Evolutionary conservation across 2,888 invertebrate species (phyloP).

Genomic region (Plebejus melissa): DNA sequence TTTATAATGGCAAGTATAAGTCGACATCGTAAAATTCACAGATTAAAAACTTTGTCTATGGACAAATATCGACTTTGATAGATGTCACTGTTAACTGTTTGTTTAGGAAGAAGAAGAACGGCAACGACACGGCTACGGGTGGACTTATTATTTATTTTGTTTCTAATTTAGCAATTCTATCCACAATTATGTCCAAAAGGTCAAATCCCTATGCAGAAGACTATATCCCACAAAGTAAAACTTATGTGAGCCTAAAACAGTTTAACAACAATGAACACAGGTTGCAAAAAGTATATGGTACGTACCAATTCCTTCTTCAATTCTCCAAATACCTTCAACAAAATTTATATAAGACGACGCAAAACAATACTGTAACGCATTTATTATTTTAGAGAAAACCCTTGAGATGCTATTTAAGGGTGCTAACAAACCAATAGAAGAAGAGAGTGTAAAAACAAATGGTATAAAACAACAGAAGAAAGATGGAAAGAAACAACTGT

Average conservation of each 20-base stretch:
- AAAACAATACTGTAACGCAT: background rate
- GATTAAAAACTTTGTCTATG: background rate
- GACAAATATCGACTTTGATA: background rate
- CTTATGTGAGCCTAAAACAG: constrained; percentile 63
- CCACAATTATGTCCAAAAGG: constrained; percentile 58
- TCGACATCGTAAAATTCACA: no score
- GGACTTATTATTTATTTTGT: background rate
- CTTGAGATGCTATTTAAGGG: constrained; percentile 59
- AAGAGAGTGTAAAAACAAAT: constrained; percentile 32
- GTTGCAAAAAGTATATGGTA: constrained; percentile 67
- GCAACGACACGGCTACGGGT: background rate
- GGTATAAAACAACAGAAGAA: constrained; percentile 39
- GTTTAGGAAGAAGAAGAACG: no score
- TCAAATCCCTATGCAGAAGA: constrained; percentile 66
- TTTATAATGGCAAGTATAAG: background rate
- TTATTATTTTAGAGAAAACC: constrained; percentile 56
- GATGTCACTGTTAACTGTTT: background rate
- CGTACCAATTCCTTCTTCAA: constrained; percentile 17
- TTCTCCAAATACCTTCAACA: background rate
- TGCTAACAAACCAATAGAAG: constrained; percentile 50
- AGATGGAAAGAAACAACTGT: constrained; percentile 62
- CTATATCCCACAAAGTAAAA: constrained; percentile 66
- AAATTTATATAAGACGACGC: background rate
- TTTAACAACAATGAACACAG: constrained; percentile 66
- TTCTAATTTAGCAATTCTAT: background rate